Conservation (phyloP, 2,113 vertebrate genomes). For the Gnathonemus longibarbis region DNA sequence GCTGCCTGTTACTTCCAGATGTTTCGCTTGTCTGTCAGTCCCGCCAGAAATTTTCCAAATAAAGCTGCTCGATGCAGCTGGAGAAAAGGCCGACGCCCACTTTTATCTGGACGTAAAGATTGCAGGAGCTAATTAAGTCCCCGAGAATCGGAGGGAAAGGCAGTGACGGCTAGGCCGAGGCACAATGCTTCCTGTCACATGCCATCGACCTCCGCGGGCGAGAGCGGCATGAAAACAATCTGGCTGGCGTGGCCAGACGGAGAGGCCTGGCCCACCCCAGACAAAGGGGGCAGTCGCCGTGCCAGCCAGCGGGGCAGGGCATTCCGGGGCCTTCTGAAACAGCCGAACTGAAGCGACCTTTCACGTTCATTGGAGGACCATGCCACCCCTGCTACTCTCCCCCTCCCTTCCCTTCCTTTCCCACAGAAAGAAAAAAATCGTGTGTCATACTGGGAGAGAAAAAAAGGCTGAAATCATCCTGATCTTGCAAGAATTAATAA, state of each 20-base stretch:
- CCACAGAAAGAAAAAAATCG: neutral
- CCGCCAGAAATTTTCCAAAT: slow-evolving; percentile 5
- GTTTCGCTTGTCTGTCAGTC: neutral
- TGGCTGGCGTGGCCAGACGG: neutral
- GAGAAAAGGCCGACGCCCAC: slow-evolving; percentile 20
- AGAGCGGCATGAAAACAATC: slow-evolving; percentile 21
- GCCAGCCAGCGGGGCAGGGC: neutral
- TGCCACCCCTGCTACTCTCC: neutral
- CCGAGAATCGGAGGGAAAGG: slow-evolving; percentile 18
- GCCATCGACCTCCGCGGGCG: slow-evolving; percentile 3
- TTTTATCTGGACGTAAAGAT: slow-evolving; percentile 25
- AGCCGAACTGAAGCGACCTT: neutral
- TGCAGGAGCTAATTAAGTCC: slow-evolving; percentile 26
- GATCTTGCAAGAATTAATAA: neutral
- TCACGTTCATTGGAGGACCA: neutral
- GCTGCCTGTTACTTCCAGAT: neutral
- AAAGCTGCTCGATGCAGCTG: slow-evolving; percentile 11
- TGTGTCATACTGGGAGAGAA: neutral
- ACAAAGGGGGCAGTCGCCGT: neutral
- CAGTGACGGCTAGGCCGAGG: neutral
- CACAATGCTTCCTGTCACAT: slow-evolving; percentile 23
- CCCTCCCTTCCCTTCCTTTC: neutral
- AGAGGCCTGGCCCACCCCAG: slow-evolving; percentile 1
- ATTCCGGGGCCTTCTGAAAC: neutral
- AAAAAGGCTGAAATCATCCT: neutral